Percentiles rank a stretch among this genome's conserved stretches.
Conservation (phyloP, 2,797 vertebrate genomes). For the Sebastes trivittatus region DNA sequence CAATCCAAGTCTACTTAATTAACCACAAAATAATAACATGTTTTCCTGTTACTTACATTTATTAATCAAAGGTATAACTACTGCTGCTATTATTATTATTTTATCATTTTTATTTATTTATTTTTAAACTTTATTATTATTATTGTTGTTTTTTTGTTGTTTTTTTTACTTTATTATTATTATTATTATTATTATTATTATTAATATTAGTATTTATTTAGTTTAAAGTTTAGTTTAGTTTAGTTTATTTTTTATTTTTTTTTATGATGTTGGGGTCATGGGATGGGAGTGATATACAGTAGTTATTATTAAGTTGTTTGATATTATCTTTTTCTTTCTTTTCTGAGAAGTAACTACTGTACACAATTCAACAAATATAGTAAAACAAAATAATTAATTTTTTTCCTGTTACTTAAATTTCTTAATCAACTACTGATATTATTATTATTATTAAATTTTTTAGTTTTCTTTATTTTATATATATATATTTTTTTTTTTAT, state of each 20-base stretch:
- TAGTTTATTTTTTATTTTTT: neutral
- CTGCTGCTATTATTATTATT: neutral
- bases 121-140: neutral
- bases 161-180: neutral
- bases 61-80: neutral
- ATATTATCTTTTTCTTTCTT: too few species aligned
- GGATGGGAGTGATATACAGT: neutral
- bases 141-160: neutral
- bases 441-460: too few species aligned
- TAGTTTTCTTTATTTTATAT: neutral
- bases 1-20: neutral
- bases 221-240: too few species aligned
- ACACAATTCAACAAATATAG: too few species aligned
- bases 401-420: too few species aligned
- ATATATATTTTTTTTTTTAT: too few species aligned
- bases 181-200: neutral
- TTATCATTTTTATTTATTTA: neutral
- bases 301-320: too few species aligned
- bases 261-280: neutral
- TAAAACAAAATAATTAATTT: too few species aligned
- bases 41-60: neutral
- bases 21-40: neutral
- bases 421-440: too few species aligned
- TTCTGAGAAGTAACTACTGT: too few species aligned
- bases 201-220: too few species aligned